A percentile compares a stretch with the other conserved stretches of the same genome.
phyloP scores from a whole-genome alignment of 2,888 invertebrate genomes.

The Ectemnius lituratus region DNA sequence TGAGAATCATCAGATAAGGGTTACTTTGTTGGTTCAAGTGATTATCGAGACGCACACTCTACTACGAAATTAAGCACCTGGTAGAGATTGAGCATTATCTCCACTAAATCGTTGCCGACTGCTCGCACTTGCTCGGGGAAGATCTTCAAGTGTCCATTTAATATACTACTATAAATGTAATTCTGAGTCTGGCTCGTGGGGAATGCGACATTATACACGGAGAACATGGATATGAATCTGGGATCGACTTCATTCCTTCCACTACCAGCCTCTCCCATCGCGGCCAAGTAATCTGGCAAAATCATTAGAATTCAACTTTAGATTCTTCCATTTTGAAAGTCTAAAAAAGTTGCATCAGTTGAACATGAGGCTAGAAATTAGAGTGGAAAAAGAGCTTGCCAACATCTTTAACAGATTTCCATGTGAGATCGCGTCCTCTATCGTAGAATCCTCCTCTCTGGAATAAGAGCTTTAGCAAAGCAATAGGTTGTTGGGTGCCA shows the following conservation, averaged over 20 bases:
- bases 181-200: constrained; percentile 88
- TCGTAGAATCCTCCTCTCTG: constrained; percentile 94
- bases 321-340: not conserved
- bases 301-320: not conserved
- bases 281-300: constrained; percentile 84
- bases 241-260: constrained; percentile 94
- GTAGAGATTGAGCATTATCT: constrained; percentile 90
- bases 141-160: constrained; percentile 86
- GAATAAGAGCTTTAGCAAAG: constrained; percentile 92
- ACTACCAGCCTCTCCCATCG: constrained; percentile 93
- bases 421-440: constrained; percentile 91
- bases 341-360: too few relatives aligned
- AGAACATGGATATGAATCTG: constrained; percentile 94
- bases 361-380: not conserved
- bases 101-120: constrained; percentile 84
- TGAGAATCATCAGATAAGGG: constrained; percentile 76
- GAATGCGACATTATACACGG: constrained; percentile 91
- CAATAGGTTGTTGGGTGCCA: constrained; percentile 96
- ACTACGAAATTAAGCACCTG: constrained; percentile 78
- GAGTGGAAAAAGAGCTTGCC: constrained; percentile 72
- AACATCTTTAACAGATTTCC: constrained; percentile 92
- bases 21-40: not conserved
- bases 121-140: constrained; percentile 85
- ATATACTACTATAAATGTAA: constrained; percentile 90
- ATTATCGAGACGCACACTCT: too few relatives aligned